A percentile compares a stretch with the other conserved stretches of the same genome.
Conservation (phyloP, 2,797 vertebrate genomes). For the Garrulus glandarius region DNA sequence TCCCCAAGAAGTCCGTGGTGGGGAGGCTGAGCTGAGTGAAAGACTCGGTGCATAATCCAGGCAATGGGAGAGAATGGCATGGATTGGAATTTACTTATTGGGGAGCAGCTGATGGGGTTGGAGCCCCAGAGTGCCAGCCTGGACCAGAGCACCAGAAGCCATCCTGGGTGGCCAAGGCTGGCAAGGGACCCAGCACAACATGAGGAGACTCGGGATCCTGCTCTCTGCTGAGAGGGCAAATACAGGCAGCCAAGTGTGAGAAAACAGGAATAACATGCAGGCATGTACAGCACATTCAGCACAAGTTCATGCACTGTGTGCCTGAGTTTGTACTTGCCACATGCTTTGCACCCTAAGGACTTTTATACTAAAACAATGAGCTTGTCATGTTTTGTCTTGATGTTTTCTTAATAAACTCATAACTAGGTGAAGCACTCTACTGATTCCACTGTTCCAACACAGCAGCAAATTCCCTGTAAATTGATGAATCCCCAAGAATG, state of each 20-base stretch:
- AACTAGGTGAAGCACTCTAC: background rate
- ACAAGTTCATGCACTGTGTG: rapidly evolving
- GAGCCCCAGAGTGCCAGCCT: background rate
- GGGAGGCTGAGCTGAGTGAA: background rate
- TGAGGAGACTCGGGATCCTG: background rate
- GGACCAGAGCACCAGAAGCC: background rate
- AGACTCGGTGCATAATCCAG: background rate
- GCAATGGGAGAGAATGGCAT: background rate
- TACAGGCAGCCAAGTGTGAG: background rate
- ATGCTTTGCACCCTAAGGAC: too few species aligned
- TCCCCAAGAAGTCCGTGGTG: background rate
- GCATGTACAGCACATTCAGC: background rate
- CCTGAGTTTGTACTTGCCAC: background rate
- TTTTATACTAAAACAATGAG: background rate
- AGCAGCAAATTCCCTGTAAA: background rate
- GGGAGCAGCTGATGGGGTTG: background rate
- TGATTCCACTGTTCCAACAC: background rate
- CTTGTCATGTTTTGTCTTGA: background rate
- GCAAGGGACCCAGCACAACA: background rate
- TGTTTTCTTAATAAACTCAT: background rate
- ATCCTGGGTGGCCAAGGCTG: rapidly evolving
- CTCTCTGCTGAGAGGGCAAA: background rate
- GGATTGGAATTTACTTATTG: background rate
- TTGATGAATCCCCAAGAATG: background rate
- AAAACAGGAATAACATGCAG: background rate